Percentiles rank a stretch among this genome's conserved stretches.
phyloP scores from a whole-genome alignment of 2,888 invertebrate genomes.

The Scelioninae gen. 1 region DNA sequence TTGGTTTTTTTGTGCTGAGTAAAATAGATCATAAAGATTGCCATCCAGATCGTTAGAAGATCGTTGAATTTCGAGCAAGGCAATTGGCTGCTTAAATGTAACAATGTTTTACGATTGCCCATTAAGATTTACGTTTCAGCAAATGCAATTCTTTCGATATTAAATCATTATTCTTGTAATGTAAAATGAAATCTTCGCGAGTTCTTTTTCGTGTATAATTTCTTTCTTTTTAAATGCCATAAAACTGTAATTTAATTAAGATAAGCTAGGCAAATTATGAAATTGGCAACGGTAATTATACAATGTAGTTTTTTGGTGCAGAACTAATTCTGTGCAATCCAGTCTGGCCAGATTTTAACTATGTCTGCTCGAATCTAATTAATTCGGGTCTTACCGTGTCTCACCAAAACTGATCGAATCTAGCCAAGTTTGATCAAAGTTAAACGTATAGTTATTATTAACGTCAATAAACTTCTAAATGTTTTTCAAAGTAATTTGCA shows the following conservation, averaged over 20 bases:
- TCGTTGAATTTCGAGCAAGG: constrained; percentile 21
- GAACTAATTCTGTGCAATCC: constrained; percentile 47
- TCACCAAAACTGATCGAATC: constrained; percentile 51
- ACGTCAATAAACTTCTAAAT: constrained; percentile 5
- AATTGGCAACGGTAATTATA: constrained; percentile 47
- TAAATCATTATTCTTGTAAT: constrained; percentile 12
- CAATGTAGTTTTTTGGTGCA: constrained; percentile 36
- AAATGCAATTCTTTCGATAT: constrained; percentile 22
- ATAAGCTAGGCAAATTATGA: constrained; percentile 44
- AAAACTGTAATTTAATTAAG: constrained; percentile 50
- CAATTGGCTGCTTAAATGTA: constrained; percentile 29
- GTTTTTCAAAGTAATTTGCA: neutral
- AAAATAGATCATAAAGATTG: constrained; percentile 42
- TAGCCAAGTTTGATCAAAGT: constrained; percentile 51
- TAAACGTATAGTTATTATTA: constrained; percentile 25
- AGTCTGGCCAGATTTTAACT: constrained; percentile 48
- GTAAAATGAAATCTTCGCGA: constrained; percentile 10
- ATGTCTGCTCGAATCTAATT: constrained; percentile 38
- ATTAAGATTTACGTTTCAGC: constrained; percentile 35
- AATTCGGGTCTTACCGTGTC: constrained; percentile 40
- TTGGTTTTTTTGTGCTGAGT: constrained; percentile 13
- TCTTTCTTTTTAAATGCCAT: constrained; percentile 1
- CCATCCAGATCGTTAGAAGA: constrained; percentile 29
- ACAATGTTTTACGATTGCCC: constrained; percentile 11
- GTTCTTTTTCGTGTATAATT: neutral